A percentile compares a stretch with the other conserved stretches of the same genome.
Conservation (phyloP, 2,888 invertebrate species). For the Campoletis raptor region DNA sequence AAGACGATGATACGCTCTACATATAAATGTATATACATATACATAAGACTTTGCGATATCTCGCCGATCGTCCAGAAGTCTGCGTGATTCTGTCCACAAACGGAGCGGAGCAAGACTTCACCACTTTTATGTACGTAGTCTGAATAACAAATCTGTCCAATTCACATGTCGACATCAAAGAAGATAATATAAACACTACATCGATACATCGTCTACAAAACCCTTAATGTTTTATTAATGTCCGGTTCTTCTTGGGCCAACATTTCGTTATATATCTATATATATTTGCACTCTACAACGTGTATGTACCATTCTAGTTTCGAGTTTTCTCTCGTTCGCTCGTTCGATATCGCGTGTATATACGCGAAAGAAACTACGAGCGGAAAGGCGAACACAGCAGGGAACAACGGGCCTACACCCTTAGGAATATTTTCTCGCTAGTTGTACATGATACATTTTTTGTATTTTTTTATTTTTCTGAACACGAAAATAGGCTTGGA, state of each 20-base stretch:
- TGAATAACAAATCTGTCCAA: conserved; percentile 85
- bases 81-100: conserved; percentile 80
- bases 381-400: conserved; percentile 55
- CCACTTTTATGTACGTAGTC: conserved; percentile 84
- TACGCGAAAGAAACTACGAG: conserved; percentile 9
- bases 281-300: neutral
- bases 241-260: conserved; percentile 73
- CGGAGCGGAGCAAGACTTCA: conserved; percentile 84
- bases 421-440: conserved; percentile 36
- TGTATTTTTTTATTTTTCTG: neutral
- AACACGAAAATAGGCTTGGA: neutral
- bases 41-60: conserved; percentile 37
- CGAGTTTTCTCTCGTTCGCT: conserved; percentile 41
- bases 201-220: conserved; percentile 85
- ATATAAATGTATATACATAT: conserved; percentile 21
- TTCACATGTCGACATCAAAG: conserved; percentile 85
- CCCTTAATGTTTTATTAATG: conserved; percentile 85
- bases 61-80: conserved; percentile 60
- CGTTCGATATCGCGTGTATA: conserved; percentile 8
- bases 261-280: conserved; percentile 49
- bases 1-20: conserved; percentile 32
- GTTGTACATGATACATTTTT: neutral
- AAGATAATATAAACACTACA: conserved; percentile 85
- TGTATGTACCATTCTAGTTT: conserved; percentile 42
- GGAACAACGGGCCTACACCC: conserved; percentile 23